phyloP scores from a whole-genome alignment of 2,888 invertebrate genomes.

The Acrobeloides nanus region DNA sequence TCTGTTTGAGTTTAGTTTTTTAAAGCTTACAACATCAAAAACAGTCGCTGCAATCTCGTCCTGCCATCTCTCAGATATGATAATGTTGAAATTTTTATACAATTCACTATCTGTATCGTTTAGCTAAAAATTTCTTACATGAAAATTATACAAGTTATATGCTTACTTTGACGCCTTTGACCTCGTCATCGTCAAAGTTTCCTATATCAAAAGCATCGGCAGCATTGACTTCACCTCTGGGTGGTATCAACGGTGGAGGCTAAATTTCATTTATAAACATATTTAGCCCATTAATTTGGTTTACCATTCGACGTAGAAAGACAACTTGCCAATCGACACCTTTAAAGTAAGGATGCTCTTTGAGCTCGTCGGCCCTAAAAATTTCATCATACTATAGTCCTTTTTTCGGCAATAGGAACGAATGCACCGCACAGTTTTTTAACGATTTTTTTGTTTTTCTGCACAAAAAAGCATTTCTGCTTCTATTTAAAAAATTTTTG shows the following conservation, averaged over 20 bases:
- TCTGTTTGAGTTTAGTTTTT: too few species aligned
- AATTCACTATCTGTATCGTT: slow-evolving; percentile 93
- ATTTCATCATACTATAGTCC: neutral
- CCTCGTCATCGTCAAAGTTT: slow-evolving; percentile 98
- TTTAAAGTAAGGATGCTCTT: slow-evolving; percentile 91
- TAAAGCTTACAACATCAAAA: slow-evolving; percentile 53
- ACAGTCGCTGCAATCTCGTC: slow-evolving; percentile 74
- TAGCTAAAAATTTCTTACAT: slow-evolving; percentile 60
- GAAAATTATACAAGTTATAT: slow-evolving; percentile 1
- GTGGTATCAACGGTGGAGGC: slow-evolving; percentile 93
- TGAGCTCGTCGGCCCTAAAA: slow-evolving; percentile 84
- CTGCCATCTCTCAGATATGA: slow-evolving; percentile 98
- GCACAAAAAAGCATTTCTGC: too few species aligned
- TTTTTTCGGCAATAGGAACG: too few species aligned
- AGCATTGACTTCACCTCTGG: slow-evolving; percentile 96
- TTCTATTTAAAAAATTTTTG: too few species aligned
- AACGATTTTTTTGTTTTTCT: too few species aligned
- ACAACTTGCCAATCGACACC: slow-evolving; percentile 99
- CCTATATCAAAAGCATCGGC: slow-evolving; percentile 96
- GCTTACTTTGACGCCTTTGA: slow-evolving; percentile 86
- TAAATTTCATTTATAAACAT: slow-evolving; percentile 58
- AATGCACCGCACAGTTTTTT: too few species aligned
- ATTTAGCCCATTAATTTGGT: neutral
- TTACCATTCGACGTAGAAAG: slow-evolving; percentile 63
- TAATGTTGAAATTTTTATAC: slow-evolving; percentile 94